A percentile compares a stretch with the other conserved stretches of the same genome.
phyloP scores from a whole-genome alignment of 2,888 invertebrate genomes.

The Anthrax anthrax region DNA sequence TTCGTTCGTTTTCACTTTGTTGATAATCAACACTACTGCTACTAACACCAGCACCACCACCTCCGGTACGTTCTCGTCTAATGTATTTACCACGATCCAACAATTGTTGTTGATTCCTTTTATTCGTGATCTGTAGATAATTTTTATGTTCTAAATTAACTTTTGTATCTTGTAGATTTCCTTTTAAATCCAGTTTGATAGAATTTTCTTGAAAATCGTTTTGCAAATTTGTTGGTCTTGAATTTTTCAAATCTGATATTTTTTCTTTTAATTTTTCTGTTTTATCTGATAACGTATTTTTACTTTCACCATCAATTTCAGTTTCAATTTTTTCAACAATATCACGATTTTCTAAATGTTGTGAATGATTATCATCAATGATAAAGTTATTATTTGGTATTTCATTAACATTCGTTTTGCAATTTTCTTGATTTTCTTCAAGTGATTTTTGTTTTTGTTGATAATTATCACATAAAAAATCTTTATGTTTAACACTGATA shows the following conservation, averaged over 20 bases:
- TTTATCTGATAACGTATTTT: constrained; percentile 1
- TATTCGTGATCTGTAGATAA: not conserved
- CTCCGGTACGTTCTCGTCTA: not conserved
- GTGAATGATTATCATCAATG: no score
- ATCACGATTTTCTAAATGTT: not conserved
- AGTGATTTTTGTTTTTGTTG: no score
- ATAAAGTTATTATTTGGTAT: no score
- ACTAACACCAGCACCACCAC: not conserved
- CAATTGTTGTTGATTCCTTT: not conserved
- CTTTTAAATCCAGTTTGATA: constrained; percentile 14
- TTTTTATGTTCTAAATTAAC: not conserved
- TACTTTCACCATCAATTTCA: not conserved
- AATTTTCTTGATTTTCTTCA: no score
- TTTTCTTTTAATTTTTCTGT: not conserved
- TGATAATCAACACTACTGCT: not conserved
- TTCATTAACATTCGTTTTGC: not conserved
- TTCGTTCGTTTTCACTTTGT: not conserved
- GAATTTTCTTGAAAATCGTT: constrained; percentile 9
- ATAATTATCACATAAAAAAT: no score
- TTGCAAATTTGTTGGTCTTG: no score
- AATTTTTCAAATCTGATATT: no score
- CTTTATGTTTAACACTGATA: no score
- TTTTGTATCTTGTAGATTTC: constrained; percentile 6
- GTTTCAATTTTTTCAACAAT: not conserved
- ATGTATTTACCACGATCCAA: not conserved